phyloP scores from a whole-genome alignment of 2,113 vertebrate genomes.

The Halcyon malimbica region DNA sequence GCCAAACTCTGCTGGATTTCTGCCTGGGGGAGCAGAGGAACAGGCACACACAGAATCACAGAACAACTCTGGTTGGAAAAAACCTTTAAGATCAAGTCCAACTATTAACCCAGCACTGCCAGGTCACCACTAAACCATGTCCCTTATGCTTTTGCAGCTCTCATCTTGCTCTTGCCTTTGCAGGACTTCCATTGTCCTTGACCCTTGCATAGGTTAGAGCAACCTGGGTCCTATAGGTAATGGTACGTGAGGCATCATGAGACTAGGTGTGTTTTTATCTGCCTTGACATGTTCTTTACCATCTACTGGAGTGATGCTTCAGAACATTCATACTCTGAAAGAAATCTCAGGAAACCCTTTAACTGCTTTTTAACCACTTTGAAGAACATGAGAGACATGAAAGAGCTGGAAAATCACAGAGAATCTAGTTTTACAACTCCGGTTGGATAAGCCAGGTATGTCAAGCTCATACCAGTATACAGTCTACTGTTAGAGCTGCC shows the following conservation, averaged over 20 bases:
- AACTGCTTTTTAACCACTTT: neutral
- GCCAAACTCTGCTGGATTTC: neutral
- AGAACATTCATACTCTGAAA: neutral
- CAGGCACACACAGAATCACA: neutral
- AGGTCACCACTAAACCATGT: no score
- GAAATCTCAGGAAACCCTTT: neutral
- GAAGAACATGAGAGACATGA: neutral
- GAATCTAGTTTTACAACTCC: neutral
- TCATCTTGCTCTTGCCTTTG: neutral
- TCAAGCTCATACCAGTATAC: neutral
- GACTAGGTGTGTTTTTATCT: neutral
- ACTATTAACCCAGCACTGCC: no score
- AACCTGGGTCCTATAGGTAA: neutral
- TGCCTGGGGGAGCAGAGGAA: neutral
- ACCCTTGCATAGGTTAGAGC: neutral
- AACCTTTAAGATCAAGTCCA: no score
- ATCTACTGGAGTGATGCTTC: neutral
- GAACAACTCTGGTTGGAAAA: no score
- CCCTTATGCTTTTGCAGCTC: neutral
- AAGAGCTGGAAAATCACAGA: neutral
- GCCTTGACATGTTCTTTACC: neutral
- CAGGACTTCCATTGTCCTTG: neutral
- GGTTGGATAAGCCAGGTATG: neutral
- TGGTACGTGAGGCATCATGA: rapidly evolving
- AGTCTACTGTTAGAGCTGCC: neutral